Base-by-base conservation (phyloP, 2,113 vertebrate species). In the Gorsachius goisagi region DNA sequence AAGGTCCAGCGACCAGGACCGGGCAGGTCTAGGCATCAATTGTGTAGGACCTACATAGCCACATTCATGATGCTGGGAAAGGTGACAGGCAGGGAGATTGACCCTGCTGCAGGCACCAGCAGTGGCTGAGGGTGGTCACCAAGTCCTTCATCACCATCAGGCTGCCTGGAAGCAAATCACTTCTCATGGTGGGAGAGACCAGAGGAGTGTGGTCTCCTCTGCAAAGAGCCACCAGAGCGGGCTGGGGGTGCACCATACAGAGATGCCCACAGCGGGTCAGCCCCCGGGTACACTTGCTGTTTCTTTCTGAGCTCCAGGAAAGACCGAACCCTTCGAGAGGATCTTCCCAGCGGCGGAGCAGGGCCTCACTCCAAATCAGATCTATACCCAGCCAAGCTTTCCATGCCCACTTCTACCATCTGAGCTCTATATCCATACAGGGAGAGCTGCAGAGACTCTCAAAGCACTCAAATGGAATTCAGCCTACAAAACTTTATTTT, bases 401-500 rank as follows among this genome's bases (percentile, higher is more conserved):
- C 78, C 71, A 28, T 85, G 88, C 88, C 84, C 44, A 45, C 24
- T 88, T 93, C 50, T 50, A 33, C 66, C 18, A 73, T 53, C 63
- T 18, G 58, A 94, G 89, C 49, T 91, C 77, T 63, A 39, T 39
- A 86, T 39, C 95, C 96, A 91, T 95, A 90, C 93, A 91, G 95
- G 93, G 96, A 97, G 71, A 95, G 88, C 81, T 67, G 32, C 62
- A 72, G 73, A 89, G 60, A 78, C 84, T 8, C 60, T 93, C 78
- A 23, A 6, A 80, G 58, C 76, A 64, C 71, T 90, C 2, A 3
- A 94, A 59, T 96, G 97, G 95, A 97, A 95, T 88, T 85, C 85
- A 91, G 80, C 92, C 83, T 62, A 56, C 84, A 89, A 91, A 95
- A 68, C 74, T 73, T 77, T 11, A 63, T 74, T 80, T 89, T 86